Evolutionary conservation across 2,797 vertebrate species (phyloP), one percentile per base, ranked within the genome.

Genomic region (Gambelia wislizenii): DNA sequence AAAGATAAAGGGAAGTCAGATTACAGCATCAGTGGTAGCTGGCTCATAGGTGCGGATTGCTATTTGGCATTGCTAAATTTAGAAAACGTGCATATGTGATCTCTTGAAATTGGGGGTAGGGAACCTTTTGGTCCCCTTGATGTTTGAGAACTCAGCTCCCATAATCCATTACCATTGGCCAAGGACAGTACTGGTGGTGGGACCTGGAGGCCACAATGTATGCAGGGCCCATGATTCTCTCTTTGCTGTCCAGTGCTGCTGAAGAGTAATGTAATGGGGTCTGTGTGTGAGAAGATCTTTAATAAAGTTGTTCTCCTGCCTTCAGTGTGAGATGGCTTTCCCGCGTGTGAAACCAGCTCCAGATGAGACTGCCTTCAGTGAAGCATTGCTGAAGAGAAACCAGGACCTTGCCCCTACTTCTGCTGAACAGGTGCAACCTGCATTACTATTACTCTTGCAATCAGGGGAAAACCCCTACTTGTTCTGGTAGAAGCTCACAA

Each of bases 301-400:
- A 54, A 25, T 36, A 25, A 75, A 10, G 0, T 4, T 42, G 10
- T 54, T 33, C 4, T 94, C 72, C 84, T 16, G 0, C 56, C 54
- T 93, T 0, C 94, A 97, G 99, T 99, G 99, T 72, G 99, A 99
- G 95, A 99, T 99, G 98, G 99, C 99, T 0, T 99, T 99, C 90
- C 99, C 99, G 4, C 97, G 99, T 0, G 99, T 99, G 42, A 99
- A 99, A 52, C 98, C 98, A 0, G 98, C 98, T 0, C 97, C 98
- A 0, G 99, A 99, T 0, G 99, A 99, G 96, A 98, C 97, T 0
- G 92, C 98, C 0, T 99, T 99, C 95, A 99, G 98, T 0, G 99
- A 99, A 83, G 98, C 98, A 70, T 91, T 99, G 90, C 97, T 99
- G 89, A 99, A 99, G 94, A 98, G 98, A 42, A 99, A 99, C 97